These are phyloP conservation scores for Notothenia coriiceps DNA, from an alignment of 2,113 vertebrate species.

Conservation along the genomic window DNA sequence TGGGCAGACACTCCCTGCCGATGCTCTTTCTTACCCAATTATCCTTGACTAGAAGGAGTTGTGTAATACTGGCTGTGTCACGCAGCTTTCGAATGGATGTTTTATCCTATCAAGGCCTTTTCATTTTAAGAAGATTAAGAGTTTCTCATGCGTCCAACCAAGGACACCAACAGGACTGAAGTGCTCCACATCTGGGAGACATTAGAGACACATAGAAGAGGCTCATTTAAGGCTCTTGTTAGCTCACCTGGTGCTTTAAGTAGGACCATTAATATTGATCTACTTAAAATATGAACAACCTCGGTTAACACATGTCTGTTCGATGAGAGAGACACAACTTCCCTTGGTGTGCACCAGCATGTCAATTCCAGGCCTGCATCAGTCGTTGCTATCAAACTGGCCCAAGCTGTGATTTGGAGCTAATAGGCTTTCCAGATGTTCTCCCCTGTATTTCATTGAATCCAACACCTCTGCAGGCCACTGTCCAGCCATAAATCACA, in stretches of 20 bases:
- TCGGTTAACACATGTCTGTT: conserved; percentile 47
- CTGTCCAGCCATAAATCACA: conserved; percentile 83
- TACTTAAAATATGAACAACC: conserved; percentile 69
- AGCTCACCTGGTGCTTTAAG: conserved; percentile 80
- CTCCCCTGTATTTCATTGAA: conserved; percentile 75
- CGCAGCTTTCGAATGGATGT: conserved; percentile 59
- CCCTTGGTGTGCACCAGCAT: conserved; percentile 44
- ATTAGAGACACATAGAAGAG: conserved; percentile 73
- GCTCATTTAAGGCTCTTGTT: conserved; percentile 75
- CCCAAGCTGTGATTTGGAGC: conserved; percentile 65
- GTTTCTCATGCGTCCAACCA: conserved; percentile 57
- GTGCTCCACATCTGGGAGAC: conserved; percentile 75
- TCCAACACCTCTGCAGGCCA: conserved; percentile 83
- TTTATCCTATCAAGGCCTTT: conserved; percentile 74
- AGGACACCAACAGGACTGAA: conserved; percentile 62
- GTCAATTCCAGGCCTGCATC: conserved; percentile 55
- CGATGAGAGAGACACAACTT: conserved; percentile 50
- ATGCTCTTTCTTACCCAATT: conserved; percentile 71
- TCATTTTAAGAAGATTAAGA: conserved; percentile 70
- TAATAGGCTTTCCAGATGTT: conserved; percentile 83
- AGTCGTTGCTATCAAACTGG: conserved; percentile 72
- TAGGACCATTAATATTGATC: conserved; percentile 74
- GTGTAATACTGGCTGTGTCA: conserved; percentile 64
- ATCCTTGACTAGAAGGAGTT: conserved; percentile 73
- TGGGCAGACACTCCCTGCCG: conserved; percentile 71